These are phyloP conservation scores for Leiothrix lutea DNA, from an alignment of 2,113 vertebrate species.

Conservation along the genomic window DNA sequence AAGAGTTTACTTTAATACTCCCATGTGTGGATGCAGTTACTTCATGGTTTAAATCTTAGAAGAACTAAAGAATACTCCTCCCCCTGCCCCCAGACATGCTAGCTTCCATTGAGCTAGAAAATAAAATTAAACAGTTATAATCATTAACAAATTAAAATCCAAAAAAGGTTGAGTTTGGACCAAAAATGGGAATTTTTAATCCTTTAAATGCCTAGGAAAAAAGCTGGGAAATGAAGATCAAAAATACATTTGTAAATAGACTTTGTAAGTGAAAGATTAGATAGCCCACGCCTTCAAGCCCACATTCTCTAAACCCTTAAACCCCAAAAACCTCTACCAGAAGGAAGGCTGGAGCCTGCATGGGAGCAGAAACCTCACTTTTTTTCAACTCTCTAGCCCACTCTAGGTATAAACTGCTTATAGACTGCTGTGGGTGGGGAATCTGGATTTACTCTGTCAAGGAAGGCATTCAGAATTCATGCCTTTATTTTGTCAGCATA, in stretches of 20 bases:
- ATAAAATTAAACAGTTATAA: neutral
- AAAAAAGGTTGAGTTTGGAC: too few relatives aligned
- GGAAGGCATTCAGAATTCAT: neutral
- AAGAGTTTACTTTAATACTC: neutral
- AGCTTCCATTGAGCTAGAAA: neutral
- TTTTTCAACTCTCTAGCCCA: neutral
- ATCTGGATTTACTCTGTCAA: neutral
- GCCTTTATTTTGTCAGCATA: neutral
- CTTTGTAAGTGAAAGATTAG: neutral
- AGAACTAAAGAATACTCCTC: neutral
- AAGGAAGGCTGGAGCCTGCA: neutral
- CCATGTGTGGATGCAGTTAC: neutral
- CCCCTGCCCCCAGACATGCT: fast-evolving
- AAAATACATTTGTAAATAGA: neutral
- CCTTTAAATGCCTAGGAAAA: neutral
- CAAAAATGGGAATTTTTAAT: neutral
- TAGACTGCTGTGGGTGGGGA: neutral
- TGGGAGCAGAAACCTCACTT: neutral
- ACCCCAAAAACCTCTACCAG: neutral
- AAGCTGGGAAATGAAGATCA: neutral
- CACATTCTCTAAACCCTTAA: neutral
- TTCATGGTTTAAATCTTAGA: neutral
- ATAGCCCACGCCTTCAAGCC: neutral
- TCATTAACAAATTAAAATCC: neutral
- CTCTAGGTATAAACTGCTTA: neutral